phyloP scores from a whole-genome alignment of 2,797 vertebrate genomes.

The Hemibagrus guttatus region DNA sequence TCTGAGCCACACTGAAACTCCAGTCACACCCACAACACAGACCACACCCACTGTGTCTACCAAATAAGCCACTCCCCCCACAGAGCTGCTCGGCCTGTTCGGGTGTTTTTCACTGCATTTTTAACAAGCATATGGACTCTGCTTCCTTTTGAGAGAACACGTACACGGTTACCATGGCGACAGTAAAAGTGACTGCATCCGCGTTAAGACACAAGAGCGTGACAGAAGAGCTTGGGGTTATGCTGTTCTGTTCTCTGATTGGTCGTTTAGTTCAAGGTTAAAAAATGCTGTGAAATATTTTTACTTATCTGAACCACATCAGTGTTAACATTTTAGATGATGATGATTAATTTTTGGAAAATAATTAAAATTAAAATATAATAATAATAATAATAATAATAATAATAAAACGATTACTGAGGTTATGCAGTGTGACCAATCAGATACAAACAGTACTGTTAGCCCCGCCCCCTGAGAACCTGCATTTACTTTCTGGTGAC shows the following conservation, averaged over 20 bases:
- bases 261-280: slow-evolving; percentile 51
- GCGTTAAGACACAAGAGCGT: neutral
- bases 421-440: neutral
- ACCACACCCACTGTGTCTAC: slow-evolving; percentile 46
- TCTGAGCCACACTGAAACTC: slow-evolving; percentile 79
- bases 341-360: neutral
- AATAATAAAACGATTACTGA: neutral
- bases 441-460: neutral
- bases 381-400: too few relatives aligned
- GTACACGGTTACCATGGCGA: neutral
- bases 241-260: neutral
- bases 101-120: neutral
- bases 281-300: neutral
- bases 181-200: neutral
- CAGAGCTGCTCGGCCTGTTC: slow-evolving; percentile 76
- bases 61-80: slow-evolving; percentile 67
- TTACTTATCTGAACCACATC: neutral
- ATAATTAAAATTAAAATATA: neutral
- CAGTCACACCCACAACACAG: slow-evolving; percentile 51
- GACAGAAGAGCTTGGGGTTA: neutral
- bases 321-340: neutral
- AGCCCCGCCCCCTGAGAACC: neutral
- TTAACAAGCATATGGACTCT: neutral
- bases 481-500: neutral
- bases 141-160: neutral